phyloP scores from a whole-genome alignment of 2,888 invertebrate species.

The Nomada fabriciana region DNA sequence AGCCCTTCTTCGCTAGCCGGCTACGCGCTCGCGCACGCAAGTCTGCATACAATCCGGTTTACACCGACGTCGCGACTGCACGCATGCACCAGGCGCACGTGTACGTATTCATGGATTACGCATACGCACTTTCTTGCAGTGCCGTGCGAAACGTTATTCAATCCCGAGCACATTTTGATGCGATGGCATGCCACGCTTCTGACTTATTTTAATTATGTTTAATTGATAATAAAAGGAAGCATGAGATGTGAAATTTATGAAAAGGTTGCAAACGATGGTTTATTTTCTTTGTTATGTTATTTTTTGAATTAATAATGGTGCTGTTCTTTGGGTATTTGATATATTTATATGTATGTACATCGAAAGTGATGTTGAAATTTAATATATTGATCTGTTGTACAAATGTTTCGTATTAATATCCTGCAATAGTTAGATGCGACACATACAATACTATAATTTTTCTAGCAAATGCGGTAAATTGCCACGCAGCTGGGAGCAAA shows the following conservation, averaged over 20 bases:
- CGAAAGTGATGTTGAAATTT: background rate
- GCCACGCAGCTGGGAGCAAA: conserved; percentile 3
- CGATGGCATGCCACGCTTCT: background rate
- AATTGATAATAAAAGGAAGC: background rate
- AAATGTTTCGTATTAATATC: background rate
- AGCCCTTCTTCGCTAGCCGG: conserved; percentile 57
- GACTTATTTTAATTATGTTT: background rate
- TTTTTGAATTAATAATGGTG: background rate
- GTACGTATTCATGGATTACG: conserved; percentile 17
- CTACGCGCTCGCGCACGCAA: conserved; percentile 32
- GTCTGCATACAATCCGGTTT: conserved; percentile 5
- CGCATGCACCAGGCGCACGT: background rate
- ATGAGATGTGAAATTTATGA: background rate
- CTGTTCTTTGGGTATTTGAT: background rate
- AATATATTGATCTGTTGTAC: background rate
- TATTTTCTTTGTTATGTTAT: background rate
- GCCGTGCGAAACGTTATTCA: background rate
- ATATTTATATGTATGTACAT: background rate
- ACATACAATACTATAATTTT: too few species aligned
- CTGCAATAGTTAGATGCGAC: background rate
- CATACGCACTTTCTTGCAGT: conserved; percentile 19
- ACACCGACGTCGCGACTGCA: background rate
- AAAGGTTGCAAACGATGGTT: background rate
- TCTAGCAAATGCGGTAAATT: background rate
- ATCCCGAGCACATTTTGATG: background rate